Conservation (phyloP, 1,140 invertebrate species). For the Neoseiulus cucumeris region DNA sequence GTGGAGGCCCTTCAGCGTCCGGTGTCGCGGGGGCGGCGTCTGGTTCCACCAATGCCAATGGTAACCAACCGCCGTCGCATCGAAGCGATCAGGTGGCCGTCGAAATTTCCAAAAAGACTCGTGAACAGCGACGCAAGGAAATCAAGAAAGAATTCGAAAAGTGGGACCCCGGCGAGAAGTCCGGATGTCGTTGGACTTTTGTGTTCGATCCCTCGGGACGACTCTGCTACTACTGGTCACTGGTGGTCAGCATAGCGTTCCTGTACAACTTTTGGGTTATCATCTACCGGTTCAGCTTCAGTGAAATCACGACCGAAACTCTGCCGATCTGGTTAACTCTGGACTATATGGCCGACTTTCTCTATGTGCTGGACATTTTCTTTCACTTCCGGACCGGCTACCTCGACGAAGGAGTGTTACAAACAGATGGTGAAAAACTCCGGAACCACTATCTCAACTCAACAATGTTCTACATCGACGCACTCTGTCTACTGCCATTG, state of each 20-base stretch:
- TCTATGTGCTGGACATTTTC: constrained; percentile 85
- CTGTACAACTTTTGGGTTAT: constrained; percentile 98
- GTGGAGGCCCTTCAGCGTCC: background rate
- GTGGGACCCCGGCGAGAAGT: constrained; percentile 24
- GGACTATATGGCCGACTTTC: constrained; percentile 86
- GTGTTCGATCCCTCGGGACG: constrained; percentile 44
- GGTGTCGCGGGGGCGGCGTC: constrained; percentile 17
- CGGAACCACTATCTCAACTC: constrained; percentile 95
- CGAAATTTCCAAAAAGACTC: constrained; percentile 17
- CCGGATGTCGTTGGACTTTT: constrained; percentile 60
- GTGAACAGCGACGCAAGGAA: constrained; percentile 35
- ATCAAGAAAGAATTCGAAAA: constrained; percentile 41
- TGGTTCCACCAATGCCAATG: constrained; percentile 23
- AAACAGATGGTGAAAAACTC: constrained; percentile 78
- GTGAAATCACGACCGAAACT: constrained; percentile 50
- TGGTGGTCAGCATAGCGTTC: constrained; percentile 90
- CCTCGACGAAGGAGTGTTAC: constrained; percentile 81
- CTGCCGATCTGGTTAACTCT: constrained; percentile 84
- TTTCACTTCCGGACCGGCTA: constrained; percentile 95
- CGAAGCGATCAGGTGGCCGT: constrained; percentile 27
- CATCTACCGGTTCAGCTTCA: constrained; percentile 92
- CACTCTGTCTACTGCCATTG: constrained; percentile 82
- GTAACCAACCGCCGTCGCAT: background rate
- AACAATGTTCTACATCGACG: constrained; percentile 96
- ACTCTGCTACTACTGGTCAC: constrained; percentile 85